Evolutionary conservation across 1,140 invertebrate species (phyloP), one percentile per base, ranked within the genome.

Genomic region (Chlorops oryzae): DNA sequence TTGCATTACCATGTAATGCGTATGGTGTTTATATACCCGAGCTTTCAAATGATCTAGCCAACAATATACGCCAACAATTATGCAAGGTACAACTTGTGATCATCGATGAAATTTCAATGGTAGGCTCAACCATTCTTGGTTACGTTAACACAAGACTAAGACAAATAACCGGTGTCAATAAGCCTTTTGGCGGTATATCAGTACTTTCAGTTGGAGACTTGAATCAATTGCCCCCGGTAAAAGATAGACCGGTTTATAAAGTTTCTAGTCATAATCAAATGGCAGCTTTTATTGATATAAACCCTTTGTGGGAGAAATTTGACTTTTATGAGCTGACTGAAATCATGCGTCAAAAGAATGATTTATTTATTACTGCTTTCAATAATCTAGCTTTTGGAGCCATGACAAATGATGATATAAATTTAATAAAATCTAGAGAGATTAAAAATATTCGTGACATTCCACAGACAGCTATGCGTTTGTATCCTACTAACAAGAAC

Each of bases 111-210:
- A n/a, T n/a, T n/a, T n/a, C n/a, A n/a, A n/a, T n/a, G n/a, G n/a
- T n/a, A n/a, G n/a, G n/a, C n/a, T n/a, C n/a, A n/a, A n/a, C n/a
- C n/a, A n/a, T n/a, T n/a, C n/a, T n/a, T 66, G 3, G 62, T 61
- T 22, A 7, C 39, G 7, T 47, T 35, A 35, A 54, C 54, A 21
- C 50, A 70, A 28, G 66, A 25, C 32, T 72, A 7, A 42, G 56
- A 43, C 59, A 70, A 60, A 63, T 72, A 35, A 60, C 63, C 32
- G 46, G 55, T 12, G 44, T 17, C 9, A 47, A 53, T 10, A 24
- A 54, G 47, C 20, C 28, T 21, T 62, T 62, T 52, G 56, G 51
- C 13, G 58, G 61, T 24, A 44, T 58, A 42, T 53, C 57, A 6
- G 27, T 54, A 23, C 55, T 58, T 17, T 34, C 12, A 34, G 23